Base-by-base conservation (phyloP, 1,140 invertebrate species). In the Stegodyphus mimosarum region DNA sequence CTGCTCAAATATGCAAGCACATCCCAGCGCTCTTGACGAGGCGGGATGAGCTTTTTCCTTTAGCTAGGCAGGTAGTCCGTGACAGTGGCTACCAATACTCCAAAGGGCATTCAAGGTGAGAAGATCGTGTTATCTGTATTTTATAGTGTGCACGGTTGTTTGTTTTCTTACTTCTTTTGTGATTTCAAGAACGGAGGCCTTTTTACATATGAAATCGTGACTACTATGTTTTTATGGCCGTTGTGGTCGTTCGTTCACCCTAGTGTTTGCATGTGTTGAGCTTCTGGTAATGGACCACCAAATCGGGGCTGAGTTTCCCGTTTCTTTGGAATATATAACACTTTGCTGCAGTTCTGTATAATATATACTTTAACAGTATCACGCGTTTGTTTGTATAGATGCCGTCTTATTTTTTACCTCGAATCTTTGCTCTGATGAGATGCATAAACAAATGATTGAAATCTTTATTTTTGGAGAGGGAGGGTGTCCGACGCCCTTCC, bases 11-110 rank as follows among this genome's bases (percentile, higher is more conserved):
- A 81, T 98, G 97, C 90, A 93, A 95, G 89, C 94, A 96, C 89
- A 94, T 96, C 83, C 97, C 97, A 1, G 95, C 95, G 6, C 91
- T 99, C 55, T 92, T 99, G 63, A 98, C 97, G 5, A 92, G 97
- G 60, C 92, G 97, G 53, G 97, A 99, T 90, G 97, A 99, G 91
- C 93, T 99, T 51, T 99, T 99, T 90, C 96, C 97, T 6, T 91
- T 99, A 76, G 97, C 98, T 0, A 92, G 98, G 77, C 96, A 98
- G 91, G 96, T 99, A 15, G 97, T 99, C 18, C 93, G 96, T 83
- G 94, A 98, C 88, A 96, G 96, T 50, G 97, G 97, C 0, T 96
- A 97, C 89, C 95, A 96, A 90, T 96, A 95, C 90, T 95, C 95
- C 60, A 96, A 95, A 90, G 94, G 92, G 87, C 94, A 94, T 91